Evolutionary conservation across 2,888 invertebrate species (phyloP), one percentile per base, ranked within the genome.

Genomic region (Clusia tigrina): DNA sequence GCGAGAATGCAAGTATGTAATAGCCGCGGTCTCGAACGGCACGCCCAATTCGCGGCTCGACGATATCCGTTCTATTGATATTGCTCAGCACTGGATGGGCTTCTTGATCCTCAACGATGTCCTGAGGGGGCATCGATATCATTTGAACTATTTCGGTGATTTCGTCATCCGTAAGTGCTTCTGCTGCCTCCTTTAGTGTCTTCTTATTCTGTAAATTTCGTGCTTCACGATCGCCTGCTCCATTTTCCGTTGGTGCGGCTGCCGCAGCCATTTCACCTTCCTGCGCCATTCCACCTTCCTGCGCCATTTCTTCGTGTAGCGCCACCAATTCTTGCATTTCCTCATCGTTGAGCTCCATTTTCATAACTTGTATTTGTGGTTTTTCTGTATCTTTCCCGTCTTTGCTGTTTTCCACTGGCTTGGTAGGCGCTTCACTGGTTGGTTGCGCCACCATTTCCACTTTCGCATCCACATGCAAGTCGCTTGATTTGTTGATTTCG

Each of bases 61-160:
- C n/a, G 26, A 18, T 26, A n/a, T 24, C 32, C 1, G 6, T 20
- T 5, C 2, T 20, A n/a, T 42, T 42, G 3, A 17, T 17, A 5
- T 48, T 20, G 2, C 6, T 22, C 20, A 6, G 6, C 5, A 2
- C 3, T 5, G 18, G 20, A 18, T 22, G 32, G 26, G 67, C 67
- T 58, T 67, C 70, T 0, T 38, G 68, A 10, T 69, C 65, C 2
- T 66, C 66, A 9, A 67, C 59, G 0, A 6, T 22, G 2, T 17
- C 20, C 6, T 59, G 17, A 1, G 63, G n/a, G 0, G 72, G 70
- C 38, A 68, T 60, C 26, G 72, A 60, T 25, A 73, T 71, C 22
- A 67, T 65, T 63, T 70, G 69, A 5, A 73, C 25, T 2, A 73
- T 66, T 54, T 71, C 67, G 0, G 58, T 63, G 6, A 71, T 69